phyloP scores from a whole-genome alignment of 92 coral and sea anemone genomes.

The Siderastrea radians region DNA sequence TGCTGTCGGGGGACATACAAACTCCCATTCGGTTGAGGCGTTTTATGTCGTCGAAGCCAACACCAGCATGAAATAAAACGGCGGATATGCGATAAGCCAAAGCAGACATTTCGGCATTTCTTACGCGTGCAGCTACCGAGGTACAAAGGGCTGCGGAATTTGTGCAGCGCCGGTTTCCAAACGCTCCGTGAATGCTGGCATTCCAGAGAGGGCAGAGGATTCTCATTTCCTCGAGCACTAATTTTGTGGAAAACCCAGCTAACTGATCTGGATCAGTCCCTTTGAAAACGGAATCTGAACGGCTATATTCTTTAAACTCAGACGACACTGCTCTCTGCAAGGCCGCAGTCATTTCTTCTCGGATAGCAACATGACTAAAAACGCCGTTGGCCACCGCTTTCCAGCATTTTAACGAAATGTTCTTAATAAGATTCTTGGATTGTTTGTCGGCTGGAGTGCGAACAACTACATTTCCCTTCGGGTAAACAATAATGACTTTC shows the following conservation, averaged over 20 bases:
- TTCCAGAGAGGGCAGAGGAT: too few relatives aligned
- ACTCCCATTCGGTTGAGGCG: neutral
- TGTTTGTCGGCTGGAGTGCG: conserved; percentile 3
- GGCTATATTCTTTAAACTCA: too few relatives aligned
- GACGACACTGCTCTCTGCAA: too few relatives aligned
- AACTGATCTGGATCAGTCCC: too few relatives aligned
- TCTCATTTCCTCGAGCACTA: too few relatives aligned
- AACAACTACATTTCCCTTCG: conserved; percentile 13
- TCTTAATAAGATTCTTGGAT: conserved; percentile 19
- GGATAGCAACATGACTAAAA: neutral
- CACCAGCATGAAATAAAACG: neutral
- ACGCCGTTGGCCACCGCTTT: conserved; percentile 24
- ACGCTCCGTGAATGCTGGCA: too few relatives aligned
- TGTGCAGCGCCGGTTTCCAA: too few relatives aligned
- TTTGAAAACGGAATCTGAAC: too few relatives aligned
- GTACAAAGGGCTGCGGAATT: too few relatives aligned
- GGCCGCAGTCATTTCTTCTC: neutral
- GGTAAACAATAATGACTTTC: conserved; percentile 12
- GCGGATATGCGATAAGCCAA: neutral
- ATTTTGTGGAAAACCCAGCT: too few relatives aligned
- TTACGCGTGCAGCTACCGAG: too few relatives aligned
- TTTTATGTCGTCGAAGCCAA: neutral
- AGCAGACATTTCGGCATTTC: neutral
- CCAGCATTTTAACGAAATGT: conserved; percentile 22
- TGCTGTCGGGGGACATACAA: neutral